Base-by-base conservation (phyloP, 2,797 vertebrate species). In the Anolis apletophallus region DNA sequence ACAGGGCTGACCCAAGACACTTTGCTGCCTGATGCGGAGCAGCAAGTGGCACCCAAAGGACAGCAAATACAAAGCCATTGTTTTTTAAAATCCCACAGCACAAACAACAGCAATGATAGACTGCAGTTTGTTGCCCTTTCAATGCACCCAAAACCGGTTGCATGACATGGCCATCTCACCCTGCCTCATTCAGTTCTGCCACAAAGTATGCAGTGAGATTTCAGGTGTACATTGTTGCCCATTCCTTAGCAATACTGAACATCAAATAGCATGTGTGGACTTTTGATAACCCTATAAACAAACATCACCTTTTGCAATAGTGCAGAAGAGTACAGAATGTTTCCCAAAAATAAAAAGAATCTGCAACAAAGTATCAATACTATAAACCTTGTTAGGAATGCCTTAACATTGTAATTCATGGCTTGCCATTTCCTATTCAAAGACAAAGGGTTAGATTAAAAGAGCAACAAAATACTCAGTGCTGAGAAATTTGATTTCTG, bases 351-450 rank as follows among this genome's bases (percentile, higher is more conserved):
- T 82, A 87, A 3, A 72, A 83, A 85, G 54, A 36, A 83, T 59
- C 26, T 83, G 3, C 83, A 77, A 75, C 88, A 54, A 54, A 89
- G 68, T 19, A 80, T 2, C 36, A 80, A 64, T 36, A 54, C 1
- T 29, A 85, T 12, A 52, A 85, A 4, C 13, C 23, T 29, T 84
- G 75, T 72, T 83, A 55, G 77, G 50, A 80, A 8, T 59, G 87
- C 69, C 50, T 46, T 84, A 61, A 88, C 80, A 73, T 16, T 21
- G 64, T 13, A 32, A 82, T 7, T 7, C 83, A 84, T 40, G 84
- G 50, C 87, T 86, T 88, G 55, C 21, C 76, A 67, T 85, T 89
- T 64, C 54, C 73, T 90, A 87, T 57, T 54, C 21, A 88, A 76
- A 59, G 14, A 89, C 82, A n/a, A 57, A 75, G 10, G 34, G 19